A percentile compares a stretch with the other conserved stretches of the same genome.
phyloP scores from a whole-genome alignment of 2,797 vertebrate genomes.

The Chelidonichthys spinosus region DNA sequence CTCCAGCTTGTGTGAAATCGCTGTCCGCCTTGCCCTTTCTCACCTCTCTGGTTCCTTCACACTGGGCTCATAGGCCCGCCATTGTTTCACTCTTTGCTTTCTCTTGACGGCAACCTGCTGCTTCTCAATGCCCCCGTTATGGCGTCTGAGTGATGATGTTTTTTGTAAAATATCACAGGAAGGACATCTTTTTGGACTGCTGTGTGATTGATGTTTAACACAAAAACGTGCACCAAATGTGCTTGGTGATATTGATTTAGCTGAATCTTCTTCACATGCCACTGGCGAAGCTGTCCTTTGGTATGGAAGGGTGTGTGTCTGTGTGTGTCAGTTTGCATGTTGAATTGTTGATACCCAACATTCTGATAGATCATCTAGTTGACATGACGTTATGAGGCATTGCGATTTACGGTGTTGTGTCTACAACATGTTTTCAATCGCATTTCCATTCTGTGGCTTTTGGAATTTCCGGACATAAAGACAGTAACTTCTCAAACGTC shows the following conservation, averaged over 20 bases:
- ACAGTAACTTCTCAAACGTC: constrained; percentile 8
- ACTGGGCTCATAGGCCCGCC: constrained; percentile 49
- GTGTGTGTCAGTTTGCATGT: constrained; percentile 2
- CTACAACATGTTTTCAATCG: constrained; percentile 1
- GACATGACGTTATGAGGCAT: background rate
- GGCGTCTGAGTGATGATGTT: constrained; percentile 45
- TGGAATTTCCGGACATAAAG: background rate
- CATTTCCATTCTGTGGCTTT: constrained; percentile 14
- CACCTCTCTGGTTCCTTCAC: constrained; percentile 65
- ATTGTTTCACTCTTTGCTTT: constrained; percentile 64
- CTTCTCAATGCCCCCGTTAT: constrained; percentile 41
- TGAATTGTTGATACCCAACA: background rate
- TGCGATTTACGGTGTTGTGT: constrained; percentile 6
- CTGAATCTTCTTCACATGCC: constrained; percentile 10
- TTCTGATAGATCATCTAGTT: constrained; percentile 8
- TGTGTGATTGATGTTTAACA: constrained; percentile 24
- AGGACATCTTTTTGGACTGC: constrained; percentile 20
- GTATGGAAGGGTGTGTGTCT: constrained; percentile 2
- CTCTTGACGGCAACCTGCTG: constrained; percentile 58
- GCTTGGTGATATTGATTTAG: constrained; percentile 5
- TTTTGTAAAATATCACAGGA: constrained; percentile 39
- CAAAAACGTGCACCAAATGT: background rate
- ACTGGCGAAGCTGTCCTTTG: no score
- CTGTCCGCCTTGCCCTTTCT: constrained; percentile 56
- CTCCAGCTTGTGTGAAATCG: constrained; percentile 61